Base-by-base conservation (phyloP, 1,140 invertebrate species). In the Neodiprion lecontei region DNA sequence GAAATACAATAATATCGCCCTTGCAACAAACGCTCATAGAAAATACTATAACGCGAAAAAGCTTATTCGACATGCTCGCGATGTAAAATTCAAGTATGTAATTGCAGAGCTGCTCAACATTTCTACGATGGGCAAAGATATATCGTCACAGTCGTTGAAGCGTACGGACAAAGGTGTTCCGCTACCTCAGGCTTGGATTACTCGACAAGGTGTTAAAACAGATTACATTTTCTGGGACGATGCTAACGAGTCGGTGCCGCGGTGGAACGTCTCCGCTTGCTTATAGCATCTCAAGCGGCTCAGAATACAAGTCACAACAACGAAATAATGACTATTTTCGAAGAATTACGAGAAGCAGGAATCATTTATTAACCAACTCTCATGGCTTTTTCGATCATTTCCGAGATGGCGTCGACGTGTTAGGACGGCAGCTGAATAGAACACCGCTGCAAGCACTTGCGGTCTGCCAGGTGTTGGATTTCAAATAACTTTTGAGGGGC, bases 241-340 rank as follows among this genome's bases (percentile, higher is more conserved):
- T 81, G 77, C 81, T 23, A 85, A 86, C 76, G 85, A 88, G 77
- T 53, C 17, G 17, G 17, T 17, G 17, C 17, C 17, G 17, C 87
- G 40, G 79, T 85, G 11, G 81, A 83, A 47, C 76, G 84, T 74
- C 74, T 88, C 48, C 73, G 80, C 67, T 65, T 87, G 23, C 69
- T 87, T n/a, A 72, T 82, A 10, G 80, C 82, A 14, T 87, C 85
- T 9, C 75, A 82, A 76, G 67, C 73, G 48, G 82, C 82, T 70
- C 84, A 82, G 14, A 81, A 87, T 69, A 83, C 74, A 12, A 80
- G 77, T 70, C 77, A 84, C 72, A 73, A 83, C 71, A 86, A 86
- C 78, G 84, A 87, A 82, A 87, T 88, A 61, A 74, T 84, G 40
- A 83, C 82, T 21, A 88, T 87, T 47, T 76, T 87, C 14, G 83